phyloP scores from a whole-genome alignment of 1,140 invertebrate species.

The Camponotus pennsylvanicus region DNA sequence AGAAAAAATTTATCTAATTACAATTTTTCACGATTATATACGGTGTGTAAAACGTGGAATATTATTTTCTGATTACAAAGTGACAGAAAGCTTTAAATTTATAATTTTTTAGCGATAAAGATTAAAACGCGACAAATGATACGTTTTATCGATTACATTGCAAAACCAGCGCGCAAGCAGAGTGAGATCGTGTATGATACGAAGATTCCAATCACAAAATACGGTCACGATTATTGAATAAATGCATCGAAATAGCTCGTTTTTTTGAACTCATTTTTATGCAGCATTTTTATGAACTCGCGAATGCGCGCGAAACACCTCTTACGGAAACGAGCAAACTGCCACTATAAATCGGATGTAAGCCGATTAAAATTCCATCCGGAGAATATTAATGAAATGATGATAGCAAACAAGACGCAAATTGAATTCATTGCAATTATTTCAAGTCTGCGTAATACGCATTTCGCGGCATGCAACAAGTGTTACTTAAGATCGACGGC shows the following conservation, averaged over 20 bases:
- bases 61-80: not conserved
- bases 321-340: slow-evolving; percentile 59
- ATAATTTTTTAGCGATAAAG: not conserved
- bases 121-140: slow-evolving; percentile 7
- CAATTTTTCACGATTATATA: no score
- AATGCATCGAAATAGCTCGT: slow-evolving; percentile 5
- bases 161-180: no score
- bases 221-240: not conserved
- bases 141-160: no score
- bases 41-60: no score
- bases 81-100: not conserved
- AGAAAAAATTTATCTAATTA: no score
- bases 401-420: slow-evolving; percentile 47
- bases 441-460: not conserved
- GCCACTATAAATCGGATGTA: slow-evolving; percentile 51
- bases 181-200: not conserved
- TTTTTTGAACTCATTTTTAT: no score
- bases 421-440: slow-evolving; percentile 52
- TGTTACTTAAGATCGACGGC: slow-evolving; percentile 4
- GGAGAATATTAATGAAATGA: slow-evolving; percentile 27
- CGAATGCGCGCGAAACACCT: slow-evolving; percentile 8
- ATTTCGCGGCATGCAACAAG: not conserved
- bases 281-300: slow-evolving; percentile 42
- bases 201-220: slow-evolving; percentile 20
- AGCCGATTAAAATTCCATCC: slow-evolving; percentile 63